Percentiles rank a stretch among this genome's conserved stretches.
These are phyloP conservation scores for Agrotis puta DNA, from an alignment of 2,888 invertebrate species.

Conservation along the genomic window DNA sequence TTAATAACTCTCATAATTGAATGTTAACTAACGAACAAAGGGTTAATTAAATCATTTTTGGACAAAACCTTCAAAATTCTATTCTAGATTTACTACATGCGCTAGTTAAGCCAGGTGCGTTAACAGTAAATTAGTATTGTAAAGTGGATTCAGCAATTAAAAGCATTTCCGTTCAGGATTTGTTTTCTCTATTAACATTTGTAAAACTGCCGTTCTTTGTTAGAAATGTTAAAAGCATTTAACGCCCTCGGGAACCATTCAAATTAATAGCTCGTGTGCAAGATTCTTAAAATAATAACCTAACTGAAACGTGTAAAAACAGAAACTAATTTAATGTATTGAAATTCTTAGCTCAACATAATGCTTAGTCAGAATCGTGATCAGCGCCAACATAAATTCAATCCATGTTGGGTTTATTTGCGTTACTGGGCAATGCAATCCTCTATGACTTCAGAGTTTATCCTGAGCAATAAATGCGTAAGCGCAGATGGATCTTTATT, in stretches of 20 bases:
- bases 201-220: not conserved
- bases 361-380: slow-evolving; percentile 24
- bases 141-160: slow-evolving; percentile 26
- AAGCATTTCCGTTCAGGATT: not conserved
- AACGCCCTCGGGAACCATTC: slow-evolving; percentile 29
- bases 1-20: not conserved
- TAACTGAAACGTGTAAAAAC: slow-evolving; percentile 6
- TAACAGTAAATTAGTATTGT: not conserved
- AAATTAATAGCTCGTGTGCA: slow-evolving; percentile 48
- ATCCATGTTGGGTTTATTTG: slow-evolving; percentile 43
- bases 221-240: slow-evolving; percentile 38
- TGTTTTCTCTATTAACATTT: not conserved
- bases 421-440: slow-evolving; percentile 10
- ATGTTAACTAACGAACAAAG: not conserved
- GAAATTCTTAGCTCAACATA: slow-evolving; percentile 1
- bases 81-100: not conserved
- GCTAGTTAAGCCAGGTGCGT: slow-evolving; percentile 6
- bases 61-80: too few species aligned
- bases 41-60: not conserved
- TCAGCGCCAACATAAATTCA: slow-evolving; percentile 20
- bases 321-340: slow-evolving; percentile 26
- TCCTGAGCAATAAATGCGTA: slow-evolving; percentile 25
- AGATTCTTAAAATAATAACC: slow-evolving; percentile 51
- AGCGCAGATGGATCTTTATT: slow-evolving; percentile 27
- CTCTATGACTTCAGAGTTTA: slow-evolving; percentile 21